Conservation (phyloP, 2,797 vertebrate genomes). For the Neosilurus mollespiculum region DNA sequence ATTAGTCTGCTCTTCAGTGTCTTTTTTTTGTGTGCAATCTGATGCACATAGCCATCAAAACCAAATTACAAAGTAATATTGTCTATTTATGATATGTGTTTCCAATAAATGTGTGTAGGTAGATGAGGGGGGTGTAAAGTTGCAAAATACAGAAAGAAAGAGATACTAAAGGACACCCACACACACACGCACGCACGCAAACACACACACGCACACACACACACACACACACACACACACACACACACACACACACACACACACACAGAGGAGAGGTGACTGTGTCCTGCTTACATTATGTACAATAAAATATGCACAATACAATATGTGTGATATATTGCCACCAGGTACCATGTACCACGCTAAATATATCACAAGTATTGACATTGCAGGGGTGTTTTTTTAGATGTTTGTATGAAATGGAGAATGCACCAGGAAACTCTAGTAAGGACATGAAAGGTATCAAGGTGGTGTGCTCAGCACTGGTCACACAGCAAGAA, state of each 20-base stretch:
- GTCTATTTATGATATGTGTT: conserved; percentile 5
- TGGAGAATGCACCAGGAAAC: conserved; percentile 1
- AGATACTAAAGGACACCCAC: not conserved
- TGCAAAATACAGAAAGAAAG: not conserved
- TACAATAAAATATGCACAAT: conserved; percentile 12
- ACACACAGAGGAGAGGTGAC: not conserved
- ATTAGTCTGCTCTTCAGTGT: not conserved
- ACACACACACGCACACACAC: not conserved
- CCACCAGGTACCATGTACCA: conserved; percentile 11
- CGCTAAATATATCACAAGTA: conserved; percentile 37
- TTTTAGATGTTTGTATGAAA: conserved; percentile 48
- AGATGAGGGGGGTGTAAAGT: conserved; percentile 3
- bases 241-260: not conserved
- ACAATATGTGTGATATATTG: conserved; percentile 33
- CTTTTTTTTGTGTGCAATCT: not conserved
- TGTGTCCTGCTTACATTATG: conserved; percentile 34
- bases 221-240: not conserved
- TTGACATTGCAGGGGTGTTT: conserved; percentile 30
- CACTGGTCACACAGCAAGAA: conserved; percentile 17
- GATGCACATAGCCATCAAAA: not conserved
- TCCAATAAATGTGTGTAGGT: not conserved
- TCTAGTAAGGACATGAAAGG: conserved; percentile 21
- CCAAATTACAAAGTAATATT: conserved; percentile 1
- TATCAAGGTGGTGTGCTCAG: conserved; percentile 18
- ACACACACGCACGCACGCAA: not conserved